phyloP scores from a whole-genome alignment of 1,140 invertebrate genomes.

The Mactra quadrangularis region DNA sequence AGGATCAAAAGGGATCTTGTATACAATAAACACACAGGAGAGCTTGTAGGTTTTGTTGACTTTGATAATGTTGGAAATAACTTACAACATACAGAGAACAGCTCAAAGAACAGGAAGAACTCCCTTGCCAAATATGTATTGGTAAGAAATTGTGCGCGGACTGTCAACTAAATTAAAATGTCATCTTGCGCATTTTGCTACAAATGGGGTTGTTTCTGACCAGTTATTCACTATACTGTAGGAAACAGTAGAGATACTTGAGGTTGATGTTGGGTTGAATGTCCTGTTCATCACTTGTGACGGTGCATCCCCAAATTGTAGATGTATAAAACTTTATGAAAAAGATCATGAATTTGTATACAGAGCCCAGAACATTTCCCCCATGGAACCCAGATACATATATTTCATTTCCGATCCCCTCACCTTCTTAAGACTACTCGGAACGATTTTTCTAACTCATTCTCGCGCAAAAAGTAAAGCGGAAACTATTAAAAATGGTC shows the following conservation, averaged over 20 bases:
- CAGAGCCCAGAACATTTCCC: slow-evolving; percentile 1
- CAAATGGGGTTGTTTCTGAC: slow-evolving; percentile 18
- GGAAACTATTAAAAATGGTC: slow-evolving; percentile 32
- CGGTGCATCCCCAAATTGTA: slow-evolving; percentile 25
- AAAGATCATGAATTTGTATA: neutral
- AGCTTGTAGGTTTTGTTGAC: slow-evolving; percentile 1
- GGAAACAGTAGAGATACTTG: slow-evolving; percentile 5
- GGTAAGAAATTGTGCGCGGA: neutral
- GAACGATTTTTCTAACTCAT: slow-evolving; percentile 29
- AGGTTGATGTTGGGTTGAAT: slow-evolving; percentile 1
- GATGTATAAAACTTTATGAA: neutral
- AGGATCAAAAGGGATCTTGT: neutral
- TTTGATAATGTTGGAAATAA: neutral
- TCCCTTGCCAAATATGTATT: slow-evolving; percentile 17
- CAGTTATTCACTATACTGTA: slow-evolving; percentile 31
- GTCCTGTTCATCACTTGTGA: slow-evolving; percentile 16
- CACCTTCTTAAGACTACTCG: slow-evolving; percentile 1
- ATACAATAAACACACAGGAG: slow-evolving; percentile 9
- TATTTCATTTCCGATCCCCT: slow-evolving; percentile 16
- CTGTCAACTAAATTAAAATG: slow-evolving; percentile 12
- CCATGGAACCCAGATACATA: neutral
- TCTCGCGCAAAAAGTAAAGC: neutral
- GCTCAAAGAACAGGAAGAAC: neutral
- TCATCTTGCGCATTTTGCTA: slow-evolving; percentile 25
- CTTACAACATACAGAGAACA: neutral